Conservation (phyloP, 2,888 invertebrate genomes). For the Chromoteleia sp. region DNA sequence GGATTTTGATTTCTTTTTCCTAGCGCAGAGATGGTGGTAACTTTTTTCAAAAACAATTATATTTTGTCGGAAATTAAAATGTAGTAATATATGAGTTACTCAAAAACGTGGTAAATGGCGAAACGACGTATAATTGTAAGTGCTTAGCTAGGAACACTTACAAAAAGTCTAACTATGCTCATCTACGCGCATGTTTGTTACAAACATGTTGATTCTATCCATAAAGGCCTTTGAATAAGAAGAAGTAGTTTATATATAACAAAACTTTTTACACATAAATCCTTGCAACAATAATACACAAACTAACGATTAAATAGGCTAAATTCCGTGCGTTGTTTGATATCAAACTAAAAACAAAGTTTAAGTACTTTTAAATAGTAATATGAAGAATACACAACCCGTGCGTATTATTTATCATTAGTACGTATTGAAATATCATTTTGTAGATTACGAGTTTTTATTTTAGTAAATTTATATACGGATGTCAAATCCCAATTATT, state of each 20-base stretch:
- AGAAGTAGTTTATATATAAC: constrained; percentile 30
- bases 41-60: no score
- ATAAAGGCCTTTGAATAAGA: background rate
- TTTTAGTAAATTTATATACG: constrained; percentile 36
- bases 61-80: no score
- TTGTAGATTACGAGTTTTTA: constrained; percentile 47
- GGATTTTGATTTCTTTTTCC: no score
- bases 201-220: background rate
- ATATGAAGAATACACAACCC: constrained; percentile 63
- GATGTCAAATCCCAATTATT: constrained; percentile 54
- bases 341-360: constrained; percentile 60
- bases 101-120: no score
- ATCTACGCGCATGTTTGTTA: no score
- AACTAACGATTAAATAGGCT: constrained; percentile 42
- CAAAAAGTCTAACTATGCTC: no score
- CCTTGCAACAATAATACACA: constrained; percentile 24
- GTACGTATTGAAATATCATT: constrained; percentile 43
- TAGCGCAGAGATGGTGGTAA: no score
- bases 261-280: constrained; percentile 30
- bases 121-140: no score
- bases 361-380: constrained; percentile 53
- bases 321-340: constrained; percentile 43
- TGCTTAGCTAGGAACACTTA: no score
- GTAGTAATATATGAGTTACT: no score
- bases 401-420: constrained; percentile 49